Conservation (phyloP, 2,797 vertebrate genomes). For the Clarias platycephalus region DNA sequence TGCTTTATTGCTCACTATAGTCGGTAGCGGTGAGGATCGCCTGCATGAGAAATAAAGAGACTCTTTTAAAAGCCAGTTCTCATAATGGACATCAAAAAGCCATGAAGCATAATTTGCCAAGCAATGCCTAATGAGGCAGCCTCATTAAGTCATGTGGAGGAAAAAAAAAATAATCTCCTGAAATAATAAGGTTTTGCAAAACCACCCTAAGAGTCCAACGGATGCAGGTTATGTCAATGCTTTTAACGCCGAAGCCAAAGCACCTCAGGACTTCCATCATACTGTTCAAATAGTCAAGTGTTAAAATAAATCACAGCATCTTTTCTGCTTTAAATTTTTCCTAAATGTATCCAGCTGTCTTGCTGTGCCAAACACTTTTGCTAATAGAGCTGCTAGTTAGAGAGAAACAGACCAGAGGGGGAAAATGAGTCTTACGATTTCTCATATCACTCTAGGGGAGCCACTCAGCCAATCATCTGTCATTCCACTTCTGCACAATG, state of each 20-base stretch:
- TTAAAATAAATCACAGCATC: background rate
- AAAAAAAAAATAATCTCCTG: background rate
- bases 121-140: conserved; percentile 34
- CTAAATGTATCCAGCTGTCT: background rate
- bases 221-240: background rate
- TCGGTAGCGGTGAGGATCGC: background rate
- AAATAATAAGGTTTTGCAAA: conserved; percentile 4
- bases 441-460: background rate
- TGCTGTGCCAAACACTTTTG: background rate
- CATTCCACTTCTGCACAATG: background rate
- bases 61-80: background rate
- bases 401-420: background rate
- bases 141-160: conserved; percentile 24
- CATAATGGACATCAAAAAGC: conserved; percentile 28
- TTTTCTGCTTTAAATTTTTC: background rate
- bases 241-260: background rate
- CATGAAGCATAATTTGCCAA: conserved; percentile 36
- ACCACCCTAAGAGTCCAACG: background rate
- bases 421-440: background rate
- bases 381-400: conserved; percentile 9
- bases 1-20: background rate
- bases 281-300: background rate
- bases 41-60: conserved; percentile 12
- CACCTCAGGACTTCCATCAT: background rate
- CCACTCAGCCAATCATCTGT: conserved; percentile 11